Percentiles rank a stretch among this genome's conserved stretches.
phyloP scores from a whole-genome alignment of 1,140 invertebrate genomes.

The Drosophila mojavensis region DNA sequence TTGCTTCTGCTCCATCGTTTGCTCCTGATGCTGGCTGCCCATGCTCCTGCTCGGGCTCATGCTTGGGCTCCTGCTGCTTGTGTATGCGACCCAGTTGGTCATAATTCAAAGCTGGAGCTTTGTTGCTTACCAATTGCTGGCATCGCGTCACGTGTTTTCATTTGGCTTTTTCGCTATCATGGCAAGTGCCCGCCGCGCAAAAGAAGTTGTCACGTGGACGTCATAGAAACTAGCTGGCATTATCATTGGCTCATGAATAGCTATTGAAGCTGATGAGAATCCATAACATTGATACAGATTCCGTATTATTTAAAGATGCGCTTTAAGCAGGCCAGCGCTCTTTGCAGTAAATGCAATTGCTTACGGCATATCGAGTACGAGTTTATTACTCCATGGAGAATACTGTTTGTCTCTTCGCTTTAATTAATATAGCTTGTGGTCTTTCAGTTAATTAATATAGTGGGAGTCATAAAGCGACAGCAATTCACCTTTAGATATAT shows the following conservation, averaged over 20 bases:
- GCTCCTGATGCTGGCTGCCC: conserved; percentile 8
- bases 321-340: background rate
- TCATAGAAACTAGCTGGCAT: conserved; percentile 68
- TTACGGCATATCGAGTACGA: conserved; percentile 1
- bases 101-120: conserved; percentile 75
- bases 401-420: conserved; percentile 1
- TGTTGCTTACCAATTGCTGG: conserved; percentile 74
- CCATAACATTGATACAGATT: conserved; percentile 12
- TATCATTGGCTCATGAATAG: conserved; percentile 70
- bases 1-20: background rate
- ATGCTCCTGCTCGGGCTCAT: background rate
- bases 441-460: no score
- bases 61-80: conserved; percentile 46
- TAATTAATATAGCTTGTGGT: conserved; percentile 10
- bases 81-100: conserved; percentile 56
- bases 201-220: conserved; percentile 65
- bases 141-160: conserved; percentile 73
- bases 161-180: conserved; percentile 56
- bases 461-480: no score
- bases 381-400: conserved; percentile 2
- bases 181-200: conserved; percentile 34
- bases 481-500: no score
- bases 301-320: conserved; percentile 1
- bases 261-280: conserved; percentile 10
- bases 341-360: conserved; percentile 2